Base-by-base conservation (phyloP, 2,888 invertebrate species). In the Petrolisthes cinctipes region DNA sequence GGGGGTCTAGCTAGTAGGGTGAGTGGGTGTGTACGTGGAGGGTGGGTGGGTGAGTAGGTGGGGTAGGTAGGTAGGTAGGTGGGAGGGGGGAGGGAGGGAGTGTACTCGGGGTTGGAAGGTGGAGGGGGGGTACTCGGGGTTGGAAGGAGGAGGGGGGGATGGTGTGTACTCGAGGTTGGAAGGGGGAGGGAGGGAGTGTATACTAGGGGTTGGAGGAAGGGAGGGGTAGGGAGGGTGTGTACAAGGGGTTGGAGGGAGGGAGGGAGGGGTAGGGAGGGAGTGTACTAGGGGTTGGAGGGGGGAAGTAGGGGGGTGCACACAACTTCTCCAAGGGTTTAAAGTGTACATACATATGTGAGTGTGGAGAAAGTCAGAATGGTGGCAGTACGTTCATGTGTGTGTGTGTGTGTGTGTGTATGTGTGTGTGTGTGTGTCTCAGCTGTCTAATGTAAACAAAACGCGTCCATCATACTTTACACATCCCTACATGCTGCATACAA, bases 231-330 rank as follows among this genome's bases (percentile, higher is more conserved):
- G n/a, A 56, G 37, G 37, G 37, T 81, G 56, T 20, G 57, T 81
- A 81, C 57, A 23, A 57, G 37, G 61, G 23, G 61, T 82, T 56
- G 68, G 68, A 53, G 82, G 82, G 82, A 82, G 9, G 51, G 82
- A 37, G 37, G 37, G 37, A 37, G 37, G 37, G 37, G 37, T 1
- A 61, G 61, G 17, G 57, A 80, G 80, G 61, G 57, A 37, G 80
- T 57, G 80, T 80, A 23, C 37, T 57, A 37, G 57, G 80, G 61
- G 57, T 57, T 37, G 61, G 3, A 61, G 61, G 61, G 61, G 9
- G 61, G 9, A 4, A 1, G 61, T 71, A 7, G 14, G 71, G 14
- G 71, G 71, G 2, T 17, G 17, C 6, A 20, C 20, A n/a, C 71
- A n/a, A 17, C 14, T 5, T n/a, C 20, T 71, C 71, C 20, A 71